phyloP scores from a whole-genome alignment of 2,888 invertebrate genomes.

The Lamellibrachia satsuma region DNA sequence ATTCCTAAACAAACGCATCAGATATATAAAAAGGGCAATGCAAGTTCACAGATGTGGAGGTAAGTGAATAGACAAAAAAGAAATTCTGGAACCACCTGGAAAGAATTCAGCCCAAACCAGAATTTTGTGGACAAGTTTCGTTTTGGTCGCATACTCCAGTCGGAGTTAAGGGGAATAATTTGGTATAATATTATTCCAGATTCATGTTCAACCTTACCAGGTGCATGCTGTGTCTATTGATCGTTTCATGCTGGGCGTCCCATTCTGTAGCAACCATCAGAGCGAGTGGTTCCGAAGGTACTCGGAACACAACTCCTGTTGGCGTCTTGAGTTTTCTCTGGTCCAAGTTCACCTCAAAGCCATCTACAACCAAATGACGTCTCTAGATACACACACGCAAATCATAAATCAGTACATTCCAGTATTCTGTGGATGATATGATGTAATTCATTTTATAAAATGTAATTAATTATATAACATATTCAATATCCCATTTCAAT shows the following conservation, averaged over 20 bases:
- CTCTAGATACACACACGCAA: not conserved
- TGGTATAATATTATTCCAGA: too few relatives aligned
- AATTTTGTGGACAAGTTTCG: too few relatives aligned
- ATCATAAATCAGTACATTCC: not conserved
- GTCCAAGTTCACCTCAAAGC: conserved; percentile 84
- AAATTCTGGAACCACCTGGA: too few relatives aligned
- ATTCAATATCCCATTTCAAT: not conserved
- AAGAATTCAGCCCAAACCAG: too few relatives aligned
- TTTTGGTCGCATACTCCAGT: too few relatives aligned
- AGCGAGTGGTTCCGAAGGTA: conserved; percentile 87
- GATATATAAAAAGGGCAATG: too few relatives aligned
- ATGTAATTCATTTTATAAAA: too few relatives aligned
- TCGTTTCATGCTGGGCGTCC: conserved; percentile 83
- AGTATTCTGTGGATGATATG: not conserved
- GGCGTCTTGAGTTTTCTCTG: conserved; percentile 91
- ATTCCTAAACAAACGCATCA: too few relatives aligned
- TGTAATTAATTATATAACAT: not conserved
- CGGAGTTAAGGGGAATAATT: too few relatives aligned
- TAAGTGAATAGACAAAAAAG: too few relatives aligned
- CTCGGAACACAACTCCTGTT: conserved; percentile 78
- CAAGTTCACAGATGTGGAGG: too few relatives aligned
- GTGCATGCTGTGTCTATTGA: conserved; percentile 86
- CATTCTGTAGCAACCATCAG: conserved; percentile 94
- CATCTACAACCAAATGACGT: not conserved
- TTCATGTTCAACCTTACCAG: conserved; percentile 72